phyloP scores from a whole-genome alignment of 2,113 vertebrate species.

The Paralichthys olivaceus region DNA sequence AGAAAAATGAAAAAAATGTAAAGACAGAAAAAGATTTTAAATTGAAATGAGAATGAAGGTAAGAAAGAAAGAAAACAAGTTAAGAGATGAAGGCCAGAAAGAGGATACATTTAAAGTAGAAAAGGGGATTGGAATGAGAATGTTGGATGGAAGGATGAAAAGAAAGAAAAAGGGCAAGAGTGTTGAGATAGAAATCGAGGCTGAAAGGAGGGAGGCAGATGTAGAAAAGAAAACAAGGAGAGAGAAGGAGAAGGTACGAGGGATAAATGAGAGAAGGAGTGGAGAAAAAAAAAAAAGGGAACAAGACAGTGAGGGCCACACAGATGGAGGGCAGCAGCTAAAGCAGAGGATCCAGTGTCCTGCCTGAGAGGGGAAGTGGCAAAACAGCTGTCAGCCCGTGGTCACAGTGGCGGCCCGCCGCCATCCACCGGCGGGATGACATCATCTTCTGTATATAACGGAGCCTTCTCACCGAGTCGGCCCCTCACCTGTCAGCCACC shows the following conservation, averaged over 20 bases:
- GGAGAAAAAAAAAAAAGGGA: background rate
- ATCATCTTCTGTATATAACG: constrained; percentile 48
- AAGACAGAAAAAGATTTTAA: no score
- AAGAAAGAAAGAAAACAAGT: background rate
- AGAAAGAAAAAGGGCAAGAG: background rate
- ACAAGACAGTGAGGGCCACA: background rate
- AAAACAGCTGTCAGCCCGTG: background rate
- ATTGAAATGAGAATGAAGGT: no score
- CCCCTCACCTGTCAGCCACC: constrained; percentile 32
- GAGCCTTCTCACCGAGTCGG: background rate
- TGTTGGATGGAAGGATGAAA: background rate
- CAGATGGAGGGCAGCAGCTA: background rate
- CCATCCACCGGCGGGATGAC: constrained; percentile 21
- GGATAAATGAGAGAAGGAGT: background rate
- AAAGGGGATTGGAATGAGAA: background rate
- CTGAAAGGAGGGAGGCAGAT: background rate
- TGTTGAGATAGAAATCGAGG: background rate
- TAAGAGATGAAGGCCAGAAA: background rate
- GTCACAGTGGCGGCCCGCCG: no score
- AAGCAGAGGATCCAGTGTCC: background rate
- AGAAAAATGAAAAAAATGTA: background rate
- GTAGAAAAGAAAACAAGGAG: background rate
- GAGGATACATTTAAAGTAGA: background rate
- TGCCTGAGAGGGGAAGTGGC: background rate
- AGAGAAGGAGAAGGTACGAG: background rate